These are phyloP conservation scores for Phaonia tiefii DNA, from an alignment of 2,888 invertebrate species.

Conservation along the genomic window DNA sequence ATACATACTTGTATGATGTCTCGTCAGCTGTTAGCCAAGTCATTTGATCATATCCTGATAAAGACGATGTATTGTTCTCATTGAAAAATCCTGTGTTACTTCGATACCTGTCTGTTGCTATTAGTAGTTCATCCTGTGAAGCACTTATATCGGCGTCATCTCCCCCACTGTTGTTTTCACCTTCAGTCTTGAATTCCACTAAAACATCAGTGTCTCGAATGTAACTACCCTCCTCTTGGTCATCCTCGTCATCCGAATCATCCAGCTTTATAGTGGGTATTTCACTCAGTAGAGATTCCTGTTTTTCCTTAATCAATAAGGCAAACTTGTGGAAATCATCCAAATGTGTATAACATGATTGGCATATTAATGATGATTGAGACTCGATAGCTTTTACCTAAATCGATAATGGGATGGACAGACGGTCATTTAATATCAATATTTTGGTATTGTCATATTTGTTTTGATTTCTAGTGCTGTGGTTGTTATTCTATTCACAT, in stretches of 20 bases:
- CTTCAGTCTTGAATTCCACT: conserved; percentile 59
- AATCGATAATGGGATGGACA: conserved; percentile 22
- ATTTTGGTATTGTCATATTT: conserved; percentile 8
- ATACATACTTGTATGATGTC: conserved; percentile 48
- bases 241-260: conserved; percentile 54
- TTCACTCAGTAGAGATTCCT: conserved; percentile 56
- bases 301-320: conserved; percentile 63
- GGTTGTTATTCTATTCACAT: conserved; percentile 26
- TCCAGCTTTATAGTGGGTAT: conserved; percentile 63
- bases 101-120: conserved; percentile 48
- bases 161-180: conserved; percentile 9
- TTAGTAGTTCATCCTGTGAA: conserved; percentile 51
- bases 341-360: conserved; percentile 65
- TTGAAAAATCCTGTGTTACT: conserved; percentile 40
- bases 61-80: conserved; percentile 40
- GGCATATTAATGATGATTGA: conserved; percentile 63
- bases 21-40: conserved; percentile 37
- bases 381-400: conserved; percentile 40
- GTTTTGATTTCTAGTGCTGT: not conserved
- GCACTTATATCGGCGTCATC: conserved; percentile 18
- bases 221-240: conserved; percentile 46
- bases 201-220: conserved; percentile 71
- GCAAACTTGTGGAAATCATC: conserved; percentile 67
- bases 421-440: conserved; percentile 23
- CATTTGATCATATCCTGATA: conserved; percentile 56